Base-by-base conservation (phyloP, 2,888 invertebrate species). In the Periphyllus acericola region DNA sequence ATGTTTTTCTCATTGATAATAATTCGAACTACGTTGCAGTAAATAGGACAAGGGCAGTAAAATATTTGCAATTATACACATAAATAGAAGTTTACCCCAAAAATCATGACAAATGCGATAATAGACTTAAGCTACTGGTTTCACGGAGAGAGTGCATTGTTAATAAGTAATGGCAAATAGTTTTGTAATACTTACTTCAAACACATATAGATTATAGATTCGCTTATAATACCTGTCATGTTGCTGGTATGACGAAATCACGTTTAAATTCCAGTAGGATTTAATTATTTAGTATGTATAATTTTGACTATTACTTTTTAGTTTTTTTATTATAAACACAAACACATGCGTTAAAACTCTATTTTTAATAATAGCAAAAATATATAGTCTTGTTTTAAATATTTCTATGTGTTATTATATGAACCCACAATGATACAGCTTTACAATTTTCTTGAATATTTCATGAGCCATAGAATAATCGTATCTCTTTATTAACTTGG, bases 51-150 rank as follows among this genome's bases (percentile, higher is more conserved):
- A 74, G 74, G 36, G 83, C 60, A 83, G 29, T 83, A 83, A n/a
- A 83, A 83, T 83, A 74, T 83, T 83, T 60, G 55, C 83, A 83
- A 83, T 83, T 83, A 83, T 83, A 83, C 46, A 52, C 32, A 52
- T 52, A 74, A 60, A 83, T 83, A 83, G 36, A 60, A 83, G 36
- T 83, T 74, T 83, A 55, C 83, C 83, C 83, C 83, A 55, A 83
- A 83, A 83, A 36, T 52, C 36, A 81, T 60, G n/a, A 60, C 36
- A 74, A 75, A 60, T 83, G 9, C 83, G 55, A 83, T 83, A 83
- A 83, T 60, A 60, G 55, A 60, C 60, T 83, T 83, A 34, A 83
- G 60, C 21, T 83, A 83, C 32, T 46, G 32, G 32, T 17, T 21
- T 40, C 2, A 68, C 11, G 1, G 40, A 81, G 40, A 29, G 66